Evolutionary conservation across 2,797 vertebrate species (phyloP), one percentile per base, ranked within the genome.

Genomic region (Microhierax caerulescens): DNA sequence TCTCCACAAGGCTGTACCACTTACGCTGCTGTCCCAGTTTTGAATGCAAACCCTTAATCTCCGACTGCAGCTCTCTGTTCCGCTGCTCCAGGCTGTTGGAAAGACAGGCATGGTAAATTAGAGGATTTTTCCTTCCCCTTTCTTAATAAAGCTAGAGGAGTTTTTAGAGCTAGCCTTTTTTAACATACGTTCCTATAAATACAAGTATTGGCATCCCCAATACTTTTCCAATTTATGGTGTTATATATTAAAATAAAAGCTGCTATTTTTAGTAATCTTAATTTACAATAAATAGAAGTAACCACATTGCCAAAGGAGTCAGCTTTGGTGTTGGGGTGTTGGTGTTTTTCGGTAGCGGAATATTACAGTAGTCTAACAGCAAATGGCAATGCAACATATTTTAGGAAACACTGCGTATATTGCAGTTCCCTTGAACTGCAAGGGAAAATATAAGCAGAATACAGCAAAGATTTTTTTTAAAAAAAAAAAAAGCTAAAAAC

Each of bases 1-100:
- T 97, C 97, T 99, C 98, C 76, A 93, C 95, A 0, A 95, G 97
- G 16, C 88, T 96, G 96, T 98, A 96, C 97, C 97, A 91, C 86
- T 97, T 95, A 2, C 34, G 94, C 94, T 99, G 98, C 97, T 98
- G 98, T 3, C 93, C 85, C 69, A 98, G 96, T 95, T 98, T 98
- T 4, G 96, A 96, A n/a, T 96, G 98, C 96, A 97, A 84, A 6
- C 90, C 97, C 68, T 97, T 81, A 2, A 99, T 97, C 90, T 98
- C 97, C 0, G 64, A 28, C 96, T 98, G 98, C 90, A 98, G 95
- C 67, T 90, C 97, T 67, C 98, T 97, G 21, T 98, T 98, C 85
- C 94, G 95, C 92, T 98, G 98, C 97, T 99, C 98, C 63, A 98
- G 96, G 79, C 98, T 99, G 95, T 47, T 19, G 61, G 81, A 30